phyloP scores from a whole-genome alignment of 2,888 invertebrate species.

The Tachina lurida region DNA sequence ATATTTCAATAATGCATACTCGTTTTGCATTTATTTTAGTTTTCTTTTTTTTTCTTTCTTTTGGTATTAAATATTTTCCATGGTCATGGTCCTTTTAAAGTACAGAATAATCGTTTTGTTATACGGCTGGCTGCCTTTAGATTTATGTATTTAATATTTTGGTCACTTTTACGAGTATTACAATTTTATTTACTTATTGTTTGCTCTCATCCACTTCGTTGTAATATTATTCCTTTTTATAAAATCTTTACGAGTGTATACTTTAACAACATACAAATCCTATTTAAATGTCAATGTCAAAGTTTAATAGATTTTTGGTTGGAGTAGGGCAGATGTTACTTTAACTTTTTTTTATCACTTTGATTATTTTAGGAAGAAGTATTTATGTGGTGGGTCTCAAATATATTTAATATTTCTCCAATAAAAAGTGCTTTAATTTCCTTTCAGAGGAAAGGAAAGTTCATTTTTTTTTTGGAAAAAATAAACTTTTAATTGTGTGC shows the following conservation, averaged over 20 bases:
- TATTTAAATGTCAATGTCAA: slow-evolving; percentile 40
- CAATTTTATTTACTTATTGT: background rate
- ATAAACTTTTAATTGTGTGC: background rate
- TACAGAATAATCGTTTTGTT: background rate
- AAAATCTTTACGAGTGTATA: no score
- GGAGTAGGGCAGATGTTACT: background rate
- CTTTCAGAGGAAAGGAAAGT: no score
- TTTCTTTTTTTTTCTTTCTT: background rate
- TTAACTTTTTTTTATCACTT: background rate
- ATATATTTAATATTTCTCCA: no score
- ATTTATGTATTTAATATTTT: background rate
- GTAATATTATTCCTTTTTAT: no score
- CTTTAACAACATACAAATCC: background rate
- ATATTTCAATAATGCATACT: no score
- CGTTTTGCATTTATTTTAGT: no score
- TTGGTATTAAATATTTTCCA: background rate
- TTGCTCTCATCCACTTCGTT: background rate
- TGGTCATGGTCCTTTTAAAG: background rate
- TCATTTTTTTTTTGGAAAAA: background rate
- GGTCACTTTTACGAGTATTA: background rate
- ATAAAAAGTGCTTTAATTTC: no score
- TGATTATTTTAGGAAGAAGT: background rate
- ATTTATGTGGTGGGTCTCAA: background rate
- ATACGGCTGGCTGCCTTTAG: background rate
- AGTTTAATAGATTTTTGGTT: background rate